Evolutionary conservation across 2,888 invertebrate species (phyloP).

Genomic region (Abrostola tripartita): DNA sequence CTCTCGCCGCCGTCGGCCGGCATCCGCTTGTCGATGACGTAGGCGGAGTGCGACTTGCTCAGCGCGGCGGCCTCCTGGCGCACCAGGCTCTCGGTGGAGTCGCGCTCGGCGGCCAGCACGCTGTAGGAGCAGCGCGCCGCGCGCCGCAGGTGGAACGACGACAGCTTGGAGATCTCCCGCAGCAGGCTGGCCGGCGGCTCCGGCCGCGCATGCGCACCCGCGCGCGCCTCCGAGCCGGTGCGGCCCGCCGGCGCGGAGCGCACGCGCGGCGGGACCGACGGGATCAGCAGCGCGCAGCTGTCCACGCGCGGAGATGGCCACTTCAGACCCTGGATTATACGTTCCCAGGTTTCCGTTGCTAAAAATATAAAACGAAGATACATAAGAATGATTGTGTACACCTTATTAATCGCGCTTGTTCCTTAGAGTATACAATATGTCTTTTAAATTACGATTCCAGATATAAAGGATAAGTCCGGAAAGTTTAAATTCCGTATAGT

Average conservation of each 20-base stretch:
- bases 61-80: slow-evolving; percentile 74
- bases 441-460: no score
- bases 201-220: slow-evolving; percentile 55
- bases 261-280: slow-evolving; percentile 74
- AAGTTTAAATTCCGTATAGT: no score
- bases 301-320: slow-evolving; percentile 92
- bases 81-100: slow-evolving; percentile 90
- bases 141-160: slow-evolving; percentile 91
- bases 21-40: slow-evolving; percentile 84
- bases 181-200: slow-evolving; percentile 86
- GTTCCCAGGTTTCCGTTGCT: slow-evolving; percentile 94
- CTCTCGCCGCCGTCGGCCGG: slow-evolving; percentile 67
- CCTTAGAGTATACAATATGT: no score
- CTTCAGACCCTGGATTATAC: slow-evolving; percentile 89
- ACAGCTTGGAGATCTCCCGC: slow-evolving; percentile 91
- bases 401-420: no score
- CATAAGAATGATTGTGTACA: background rate
- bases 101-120: slow-evolving; percentile 89
- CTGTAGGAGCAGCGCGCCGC: slow-evolving; percentile 92
- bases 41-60: slow-evolving; percentile 89
- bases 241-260: slow-evolving; percentile 75
- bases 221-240: slow-evolving; percentile 49
- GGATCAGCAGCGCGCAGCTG: slow-evolving; percentile 90
- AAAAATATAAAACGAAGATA: slow-evolving; percentile 20
- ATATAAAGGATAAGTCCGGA: no score